Base-by-base conservation (phyloP, 2,888 invertebrate species). In the Lymantria dispar region DNA sequence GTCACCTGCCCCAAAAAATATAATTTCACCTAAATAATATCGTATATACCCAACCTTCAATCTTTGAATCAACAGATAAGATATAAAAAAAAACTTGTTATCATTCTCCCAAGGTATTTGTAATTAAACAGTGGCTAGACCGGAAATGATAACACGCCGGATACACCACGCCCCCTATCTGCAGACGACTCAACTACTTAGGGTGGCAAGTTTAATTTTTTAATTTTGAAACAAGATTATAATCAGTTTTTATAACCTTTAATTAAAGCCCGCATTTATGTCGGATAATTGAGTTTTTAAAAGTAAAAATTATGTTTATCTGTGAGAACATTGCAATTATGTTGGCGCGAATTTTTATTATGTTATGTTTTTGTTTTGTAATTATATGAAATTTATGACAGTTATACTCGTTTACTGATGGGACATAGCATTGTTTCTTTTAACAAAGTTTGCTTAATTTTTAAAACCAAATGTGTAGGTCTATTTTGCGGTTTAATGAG, bases 81-180 rank as follows among this genome's bases (percentile, higher is more conserved):
- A 61, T 54, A 50, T 52, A 48, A 64, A 68, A 68, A 22, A 70
- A 68, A 62, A 50, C 47, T 7, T 42, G 64, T 74, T 79, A 74
- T 72, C 74, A 70, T 51, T 55, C 56, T 61, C 51, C 54, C 54
- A 54, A 64, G 67, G 60, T 64, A 62, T 68, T 72, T 61, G 58
- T 70, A 74, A 76, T 78, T 78, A 76, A 76, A 78, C 74, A 76
- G 65, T 63, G 72, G 45, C 61, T 68, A 73, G 63, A 68, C 71
- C 74, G 76, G 76, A 77, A 77, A 66, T 76, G 76, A 77, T 77
- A 77, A 77, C 69, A 64, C 51, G 52, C 73, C 74, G 76, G 76
- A 77, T 73, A 70, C 61, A 54, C 64, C 68, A 74, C 77, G 76
- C 77, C 77, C 72, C 71, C 66, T 65, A 52, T 52, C 55, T 8